These are phyloP conservation scores for Pseudorhiza aurosa DNA, from an alignment of 30 jellyfish, hydroid and myxozoan genomes.

Conservation along the genomic window DNA sequence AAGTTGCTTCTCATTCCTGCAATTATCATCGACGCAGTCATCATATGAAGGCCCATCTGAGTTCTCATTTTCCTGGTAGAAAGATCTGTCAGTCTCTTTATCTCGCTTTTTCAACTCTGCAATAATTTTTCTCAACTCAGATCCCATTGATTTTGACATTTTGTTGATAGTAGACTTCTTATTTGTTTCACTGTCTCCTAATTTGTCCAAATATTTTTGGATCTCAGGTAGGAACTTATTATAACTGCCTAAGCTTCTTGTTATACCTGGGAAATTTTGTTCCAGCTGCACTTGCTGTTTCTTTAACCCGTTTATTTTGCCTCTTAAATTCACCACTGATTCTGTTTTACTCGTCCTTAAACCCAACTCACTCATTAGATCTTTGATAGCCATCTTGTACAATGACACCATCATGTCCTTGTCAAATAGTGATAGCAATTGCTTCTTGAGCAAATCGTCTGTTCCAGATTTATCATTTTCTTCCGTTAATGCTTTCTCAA, in stretches of 20 bases:
- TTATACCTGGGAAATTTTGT: constrained; percentile 84
- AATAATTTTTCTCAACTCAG: constrained; percentile 2
- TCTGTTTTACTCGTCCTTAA: constrained; percentile 55
- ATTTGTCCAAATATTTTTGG: constrained; percentile 29
- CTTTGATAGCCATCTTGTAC: constrained; percentile 90
- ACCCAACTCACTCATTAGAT: constrained; percentile 84
- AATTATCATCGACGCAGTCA: constrained; percentile 84
- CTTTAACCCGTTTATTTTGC: constrained; percentile 60
- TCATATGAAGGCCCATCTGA: constrained; percentile 63
- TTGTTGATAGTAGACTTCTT: not conserved
- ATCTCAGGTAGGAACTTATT: constrained; percentile 50
- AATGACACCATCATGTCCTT: constrained; percentile 97
- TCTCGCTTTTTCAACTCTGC: constrained; percentile 35
- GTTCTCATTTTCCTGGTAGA: constrained; percentile 1
- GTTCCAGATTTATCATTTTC: constrained; percentile 29
- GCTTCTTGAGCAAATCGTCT: constrained; percentile 73
- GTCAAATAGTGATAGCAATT: constrained; percentile 79
- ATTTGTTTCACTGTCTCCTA: constrained; percentile 6
- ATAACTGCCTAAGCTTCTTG: constrained; percentile 43
- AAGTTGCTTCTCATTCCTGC: constrained; percentile 80
- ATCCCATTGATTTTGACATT: constrained; percentile 13
- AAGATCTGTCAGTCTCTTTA: constrained; percentile 16
- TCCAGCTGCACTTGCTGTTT: constrained; percentile 74
- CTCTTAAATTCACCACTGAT: constrained; percentile 65
- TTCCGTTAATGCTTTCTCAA: constrained; percentile 65